These are phyloP conservation scores for Myotis planiceps DNA, from an alignment of 2,797 vertebrate species.

Conservation along the genomic window DNA sequence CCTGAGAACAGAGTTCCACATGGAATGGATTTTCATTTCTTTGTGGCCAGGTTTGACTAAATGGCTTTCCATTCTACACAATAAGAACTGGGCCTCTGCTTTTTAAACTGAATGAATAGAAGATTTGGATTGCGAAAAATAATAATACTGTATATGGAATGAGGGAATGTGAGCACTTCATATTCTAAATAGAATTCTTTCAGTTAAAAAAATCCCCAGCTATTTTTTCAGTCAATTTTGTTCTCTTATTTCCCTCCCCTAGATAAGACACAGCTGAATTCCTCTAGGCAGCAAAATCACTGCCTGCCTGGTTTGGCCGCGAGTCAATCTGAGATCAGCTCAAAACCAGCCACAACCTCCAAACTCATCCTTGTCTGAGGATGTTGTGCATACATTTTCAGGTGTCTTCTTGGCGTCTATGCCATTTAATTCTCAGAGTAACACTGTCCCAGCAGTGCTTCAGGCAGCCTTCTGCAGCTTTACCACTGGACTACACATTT, in stretches of 20 bases:
- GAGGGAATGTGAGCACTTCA: constrained; percentile 29
- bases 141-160: background rate
- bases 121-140: background rate
- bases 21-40: constrained; percentile 33
- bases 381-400: background rate
- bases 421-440: background rate
- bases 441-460: background rate
- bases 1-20: background rate
- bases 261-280: constrained; percentile 49
- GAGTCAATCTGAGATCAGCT: background rate
- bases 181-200: constrained; percentile 58
- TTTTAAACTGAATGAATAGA: constrained; percentile 49
- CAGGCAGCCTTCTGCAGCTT: background rate
- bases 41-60: background rate
- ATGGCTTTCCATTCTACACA: constrained; percentile 34
- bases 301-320: background rate
- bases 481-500: background rate
- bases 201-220: background rate
- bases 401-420: background rate
- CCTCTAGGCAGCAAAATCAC: background rate
- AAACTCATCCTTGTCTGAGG: background rate
- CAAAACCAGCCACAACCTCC: constrained; percentile 2
- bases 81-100: background rate
- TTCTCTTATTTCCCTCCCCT: constrained; percentile 10
- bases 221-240: constrained; percentile 16